phyloP scores from a whole-genome alignment of 30 jellyfish, hydroid and myxozoan genomes.

The Haliclystus octoradiatus region DNA sequence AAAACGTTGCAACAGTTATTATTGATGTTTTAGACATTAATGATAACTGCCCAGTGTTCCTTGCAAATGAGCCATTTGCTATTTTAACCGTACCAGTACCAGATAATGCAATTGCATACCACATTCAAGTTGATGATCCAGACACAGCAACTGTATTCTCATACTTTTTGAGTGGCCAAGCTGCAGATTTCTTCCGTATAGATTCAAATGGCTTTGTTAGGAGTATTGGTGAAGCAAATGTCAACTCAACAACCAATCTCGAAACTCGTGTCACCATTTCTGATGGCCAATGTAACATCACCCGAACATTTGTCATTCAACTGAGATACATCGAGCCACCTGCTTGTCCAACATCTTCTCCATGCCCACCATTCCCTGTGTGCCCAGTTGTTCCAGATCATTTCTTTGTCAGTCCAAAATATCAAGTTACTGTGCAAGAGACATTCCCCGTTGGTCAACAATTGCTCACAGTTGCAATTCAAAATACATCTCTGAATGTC shows the following conservation, averaged over 20 bases:
- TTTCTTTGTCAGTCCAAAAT: conserved; percentile 36
- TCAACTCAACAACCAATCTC: no score
- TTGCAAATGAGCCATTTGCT: conserved; percentile 6
- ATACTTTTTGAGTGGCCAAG: no score
- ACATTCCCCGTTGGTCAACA: conserved; percentile 22
- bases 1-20: conserved; percentile 19
- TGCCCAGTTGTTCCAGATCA: conserved; percentile 5
- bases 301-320: no score
- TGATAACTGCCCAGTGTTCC: conserved; percentile 66
- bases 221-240: no score
- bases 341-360: conserved; percentile 39
- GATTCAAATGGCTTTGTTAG: no score
- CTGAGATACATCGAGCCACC: no score
- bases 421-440: conserved; percentile 22
- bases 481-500: conserved; percentile 43
- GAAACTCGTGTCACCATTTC: no score
- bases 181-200: no score
- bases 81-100: conserved; percentile 51
- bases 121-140: no score
- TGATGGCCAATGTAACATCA: no score
- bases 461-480: conserved; percentile 14
- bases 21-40: conserved; percentile 56
- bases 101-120: no score
- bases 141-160: no score
- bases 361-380: conserved; percentile 25